Evolutionary conservation across 2,113 vertebrate genomes (phyloP).

Genomic region (Pantherophis guttatus): DNA sequence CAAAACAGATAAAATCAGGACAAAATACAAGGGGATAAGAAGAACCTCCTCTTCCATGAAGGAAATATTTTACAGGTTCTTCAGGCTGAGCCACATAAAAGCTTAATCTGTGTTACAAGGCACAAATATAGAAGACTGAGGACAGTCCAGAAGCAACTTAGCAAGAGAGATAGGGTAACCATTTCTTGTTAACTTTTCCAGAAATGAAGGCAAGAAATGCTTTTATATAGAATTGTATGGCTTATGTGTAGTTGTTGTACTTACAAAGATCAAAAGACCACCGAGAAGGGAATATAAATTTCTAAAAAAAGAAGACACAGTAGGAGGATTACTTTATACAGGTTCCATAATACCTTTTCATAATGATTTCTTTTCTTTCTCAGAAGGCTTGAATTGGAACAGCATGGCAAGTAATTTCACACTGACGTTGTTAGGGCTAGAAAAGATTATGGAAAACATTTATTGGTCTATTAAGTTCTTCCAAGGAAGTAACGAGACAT

Average conservation of each 20-base stretch:
- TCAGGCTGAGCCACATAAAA: neutral
- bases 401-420: neutral
- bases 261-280: neutral
- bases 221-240: neutral
- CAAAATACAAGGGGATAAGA: neutral
- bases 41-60: neutral
- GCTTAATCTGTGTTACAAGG: neutral
- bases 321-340: neutral
- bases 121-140: neutral
- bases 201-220: neutral
- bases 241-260: neutral
- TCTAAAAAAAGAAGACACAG: neutral
- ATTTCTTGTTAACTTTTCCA: neutral
- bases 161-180: neutral
- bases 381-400: neutral
- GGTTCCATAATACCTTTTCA: neutral
- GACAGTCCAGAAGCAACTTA: neutral
- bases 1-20: neutral
- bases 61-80: neutral
- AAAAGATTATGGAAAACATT: neutral
- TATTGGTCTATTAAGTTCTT: neutral
- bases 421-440: neutral
- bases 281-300: neutral
- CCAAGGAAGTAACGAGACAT: neutral
- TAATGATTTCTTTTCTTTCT: neutral